Conservation (phyloP, 2,113 vertebrate species). For the Semnornis frantzii region DNA sequence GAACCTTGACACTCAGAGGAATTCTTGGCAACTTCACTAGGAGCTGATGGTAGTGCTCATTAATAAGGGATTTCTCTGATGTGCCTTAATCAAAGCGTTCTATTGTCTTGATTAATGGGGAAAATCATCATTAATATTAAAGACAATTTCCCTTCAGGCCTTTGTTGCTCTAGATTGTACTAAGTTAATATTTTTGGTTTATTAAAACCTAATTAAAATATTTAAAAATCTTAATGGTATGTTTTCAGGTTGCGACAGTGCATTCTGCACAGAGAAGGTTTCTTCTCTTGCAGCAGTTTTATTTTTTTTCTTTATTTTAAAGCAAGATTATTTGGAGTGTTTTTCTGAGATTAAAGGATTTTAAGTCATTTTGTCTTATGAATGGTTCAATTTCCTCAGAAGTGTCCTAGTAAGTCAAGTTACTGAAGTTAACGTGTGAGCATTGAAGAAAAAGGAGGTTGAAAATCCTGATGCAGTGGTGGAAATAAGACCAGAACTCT, state of each 20-base stretch:
- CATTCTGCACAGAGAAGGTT: neutral
- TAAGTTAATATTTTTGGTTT: neutral
- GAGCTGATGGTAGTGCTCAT: neutral
- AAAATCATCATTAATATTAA: conserved; percentile 1
- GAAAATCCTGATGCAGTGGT: neutral
- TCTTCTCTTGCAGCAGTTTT: neutral
- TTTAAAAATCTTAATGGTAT: neutral
- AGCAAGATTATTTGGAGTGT: neutral
- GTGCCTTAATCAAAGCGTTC: conserved; percentile 14
- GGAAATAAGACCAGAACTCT: neutral
- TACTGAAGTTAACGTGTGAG: neutral
- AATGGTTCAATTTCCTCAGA: neutral
- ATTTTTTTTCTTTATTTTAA: neutral
- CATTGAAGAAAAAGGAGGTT: neutral
- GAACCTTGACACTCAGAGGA: neutral
- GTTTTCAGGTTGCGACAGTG: neutral
- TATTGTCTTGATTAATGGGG: conserved; percentile 17
- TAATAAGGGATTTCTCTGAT: neutral
- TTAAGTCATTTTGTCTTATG: neutral
- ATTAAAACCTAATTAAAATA: neutral
- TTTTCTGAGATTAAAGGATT: neutral
- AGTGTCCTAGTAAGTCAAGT: neutral
- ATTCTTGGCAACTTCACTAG: neutral
- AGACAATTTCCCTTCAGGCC: neutral
- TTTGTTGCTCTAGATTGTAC: neutral